Evolutionary conservation across 2,113 vertebrate species (phyloP).

Genomic region (Acinonyx jubatus): DNA sequence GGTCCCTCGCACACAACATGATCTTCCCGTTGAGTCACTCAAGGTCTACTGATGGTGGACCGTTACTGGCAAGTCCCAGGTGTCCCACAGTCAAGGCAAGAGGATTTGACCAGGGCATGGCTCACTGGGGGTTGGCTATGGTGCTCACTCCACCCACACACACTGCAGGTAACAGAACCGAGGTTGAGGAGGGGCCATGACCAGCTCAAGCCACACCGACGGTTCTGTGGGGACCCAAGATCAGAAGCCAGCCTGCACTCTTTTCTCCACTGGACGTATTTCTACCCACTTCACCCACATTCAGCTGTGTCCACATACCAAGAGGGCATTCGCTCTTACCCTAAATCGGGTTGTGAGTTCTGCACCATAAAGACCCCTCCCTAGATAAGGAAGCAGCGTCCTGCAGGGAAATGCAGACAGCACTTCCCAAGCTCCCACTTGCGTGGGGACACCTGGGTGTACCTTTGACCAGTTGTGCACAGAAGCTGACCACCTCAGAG

Average conservation of each 20-base stretch:
- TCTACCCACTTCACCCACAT: background rate
- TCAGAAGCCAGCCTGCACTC: background rate
- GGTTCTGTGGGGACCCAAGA: fast-evolving
- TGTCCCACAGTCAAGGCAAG: background rate
- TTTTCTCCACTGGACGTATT: background rate
- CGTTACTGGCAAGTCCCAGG: no score
- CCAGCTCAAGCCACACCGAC: background rate
- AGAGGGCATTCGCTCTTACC: no score
- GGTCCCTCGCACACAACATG: no score
- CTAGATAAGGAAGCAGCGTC: fast-evolving
- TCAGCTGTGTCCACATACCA: background rate
- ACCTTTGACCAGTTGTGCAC: background rate
- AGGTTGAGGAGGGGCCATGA: background rate
- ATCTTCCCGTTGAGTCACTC: background rate
- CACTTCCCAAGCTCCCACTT: no score
- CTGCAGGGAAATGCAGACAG: background rate
- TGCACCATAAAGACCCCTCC: background rate
- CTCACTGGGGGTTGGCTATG: background rate
- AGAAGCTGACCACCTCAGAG: background rate
- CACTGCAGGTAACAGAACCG: background rate
- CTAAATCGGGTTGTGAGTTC: background rate
- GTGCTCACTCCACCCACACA: background rate
- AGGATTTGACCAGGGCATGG: background rate
- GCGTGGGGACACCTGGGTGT: fast-evolving
- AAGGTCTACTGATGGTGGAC: background rate